These are phyloP conservation scores for Etia nguti DNA, from an alignment of 2,113 vertebrate genomes.

Conservation along the genomic window DNA sequence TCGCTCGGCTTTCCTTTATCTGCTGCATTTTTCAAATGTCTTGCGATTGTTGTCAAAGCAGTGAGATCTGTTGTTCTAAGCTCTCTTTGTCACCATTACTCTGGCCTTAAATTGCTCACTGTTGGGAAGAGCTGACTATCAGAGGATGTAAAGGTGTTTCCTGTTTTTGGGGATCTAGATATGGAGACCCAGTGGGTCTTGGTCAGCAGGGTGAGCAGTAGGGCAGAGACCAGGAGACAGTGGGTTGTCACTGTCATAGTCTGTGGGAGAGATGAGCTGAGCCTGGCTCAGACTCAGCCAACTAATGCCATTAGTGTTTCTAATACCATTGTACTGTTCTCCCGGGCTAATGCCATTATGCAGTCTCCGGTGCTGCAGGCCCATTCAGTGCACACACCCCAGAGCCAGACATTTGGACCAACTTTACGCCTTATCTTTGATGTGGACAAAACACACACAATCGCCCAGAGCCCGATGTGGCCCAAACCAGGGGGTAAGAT, in stretches of 20 bases:
- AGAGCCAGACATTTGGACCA: constrained; percentile 64
- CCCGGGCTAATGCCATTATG: constrained; percentile 62
- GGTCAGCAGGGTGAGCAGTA: background rate
- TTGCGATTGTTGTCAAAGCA: background rate
- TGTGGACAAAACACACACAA: constrained; percentile 70
- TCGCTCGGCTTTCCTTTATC: background rate
- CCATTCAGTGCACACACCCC: constrained; percentile 48
- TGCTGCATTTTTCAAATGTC: background rate
- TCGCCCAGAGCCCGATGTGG: constrained; percentile 40
- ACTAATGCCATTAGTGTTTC: constrained; percentile 66
- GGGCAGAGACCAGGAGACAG: background rate
- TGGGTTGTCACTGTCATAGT: constrained; percentile 18
- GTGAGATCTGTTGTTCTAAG: background rate
- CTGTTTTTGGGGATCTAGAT: constrained; percentile 31
- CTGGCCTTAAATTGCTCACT: background rate
- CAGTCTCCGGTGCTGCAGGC: constrained; percentile 28
- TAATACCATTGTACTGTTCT: constrained; percentile 61
- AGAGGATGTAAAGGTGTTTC: constrained; percentile 52
- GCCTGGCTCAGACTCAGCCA: constrained; percentile 48
- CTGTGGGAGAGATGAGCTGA: constrained; percentile 43
- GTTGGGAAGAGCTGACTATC: background rate
- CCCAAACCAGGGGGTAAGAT: background rate
- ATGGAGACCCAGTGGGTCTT: background rate
- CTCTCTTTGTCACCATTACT: background rate
- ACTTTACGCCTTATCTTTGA: constrained; percentile 69